A percentile compares a stretch with the other conserved stretches of the same genome.
phyloP scores from a whole-genome alignment of 2,113 vertebrate species.

The Meleagris gallopavo region DNA sequence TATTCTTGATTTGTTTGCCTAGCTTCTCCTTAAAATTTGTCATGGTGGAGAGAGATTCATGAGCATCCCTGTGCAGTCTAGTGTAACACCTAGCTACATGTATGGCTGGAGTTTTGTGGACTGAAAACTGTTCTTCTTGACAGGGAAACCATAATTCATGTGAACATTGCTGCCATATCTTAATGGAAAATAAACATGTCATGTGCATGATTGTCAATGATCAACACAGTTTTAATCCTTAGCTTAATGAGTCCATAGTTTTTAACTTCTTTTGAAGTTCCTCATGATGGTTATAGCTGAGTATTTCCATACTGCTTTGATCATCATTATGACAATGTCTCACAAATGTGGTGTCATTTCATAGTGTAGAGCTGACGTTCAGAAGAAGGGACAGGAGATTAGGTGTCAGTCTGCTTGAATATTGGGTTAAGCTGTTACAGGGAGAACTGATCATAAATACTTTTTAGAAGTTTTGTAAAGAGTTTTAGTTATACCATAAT shows the following conservation, averaged over 20 bases:
- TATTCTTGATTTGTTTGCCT: neutral
- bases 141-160: neutral
- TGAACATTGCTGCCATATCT: neutral
- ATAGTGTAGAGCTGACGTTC: neutral
- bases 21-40: neutral
- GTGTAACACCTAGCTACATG: rapidly evolving
- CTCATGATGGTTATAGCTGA: neutral
- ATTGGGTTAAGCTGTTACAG: neutral
- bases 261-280: neutral
- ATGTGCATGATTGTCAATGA: neutral
- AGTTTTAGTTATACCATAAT: neutral
- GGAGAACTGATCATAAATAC: neutral
- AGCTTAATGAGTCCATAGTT: neutral
- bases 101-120: neutral
- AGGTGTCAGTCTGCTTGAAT: neutral
- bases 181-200: neutral
- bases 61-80: neutral
- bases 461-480: neutral
- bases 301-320: conserved; percentile 19
- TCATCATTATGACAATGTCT: conserved; percentile 18
- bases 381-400: neutral
- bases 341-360: conserved; percentile 33
- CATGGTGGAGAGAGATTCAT: rapidly evolving
- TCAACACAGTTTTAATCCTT: neutral
- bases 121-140: neutral